Evolutionary conservation across 1,140 invertebrate species (phyloP).

Genomic region (Yoshiicerus persimilis): DNA sequence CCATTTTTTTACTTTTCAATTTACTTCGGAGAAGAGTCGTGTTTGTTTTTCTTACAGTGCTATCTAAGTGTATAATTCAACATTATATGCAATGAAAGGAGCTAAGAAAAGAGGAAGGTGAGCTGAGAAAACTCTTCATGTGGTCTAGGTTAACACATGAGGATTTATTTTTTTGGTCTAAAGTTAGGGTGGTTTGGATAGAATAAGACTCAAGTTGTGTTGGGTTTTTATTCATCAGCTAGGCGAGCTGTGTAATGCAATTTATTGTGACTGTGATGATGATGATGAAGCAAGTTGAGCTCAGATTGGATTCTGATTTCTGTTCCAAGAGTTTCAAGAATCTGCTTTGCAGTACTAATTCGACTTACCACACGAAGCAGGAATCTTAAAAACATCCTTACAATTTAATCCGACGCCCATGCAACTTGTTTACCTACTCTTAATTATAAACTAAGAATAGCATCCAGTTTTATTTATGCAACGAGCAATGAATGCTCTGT

Average conservation of each 20-base stretch:
- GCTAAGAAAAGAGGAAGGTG: background rate
- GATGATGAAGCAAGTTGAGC: background rate
- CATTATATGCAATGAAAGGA: too few relatives aligned
- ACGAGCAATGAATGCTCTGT: too few relatives aligned
- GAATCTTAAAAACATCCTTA: background rate
- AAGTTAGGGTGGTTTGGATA: background rate
- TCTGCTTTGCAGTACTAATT: background rate
- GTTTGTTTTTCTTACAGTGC: too few relatives aligned
- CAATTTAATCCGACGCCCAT: background rate
- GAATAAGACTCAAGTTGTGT: background rate
- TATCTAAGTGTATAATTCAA: too few relatives aligned
- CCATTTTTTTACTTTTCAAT: too few relatives aligned
- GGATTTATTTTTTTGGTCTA: background rate
- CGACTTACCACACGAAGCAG: background rate
- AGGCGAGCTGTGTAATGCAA: background rate
- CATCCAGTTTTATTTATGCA: background rate
- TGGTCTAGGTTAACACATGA: background rate
- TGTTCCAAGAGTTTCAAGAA: background rate
- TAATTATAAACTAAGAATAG: slow-evolving; percentile 19
- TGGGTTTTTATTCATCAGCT: background rate
- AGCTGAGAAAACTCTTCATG: background rate
- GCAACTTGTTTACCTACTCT: slow-evolving; percentile 51
- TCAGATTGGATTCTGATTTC: background rate
- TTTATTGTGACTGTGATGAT: slow-evolving; percentile 2
- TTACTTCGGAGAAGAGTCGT: too few relatives aligned